Percentiles rank a stretch among this genome's conserved stretches.
phyloP scores from a whole-genome alignment of 2,888 invertebrate species.

The Acrobasis repandana region DNA sequence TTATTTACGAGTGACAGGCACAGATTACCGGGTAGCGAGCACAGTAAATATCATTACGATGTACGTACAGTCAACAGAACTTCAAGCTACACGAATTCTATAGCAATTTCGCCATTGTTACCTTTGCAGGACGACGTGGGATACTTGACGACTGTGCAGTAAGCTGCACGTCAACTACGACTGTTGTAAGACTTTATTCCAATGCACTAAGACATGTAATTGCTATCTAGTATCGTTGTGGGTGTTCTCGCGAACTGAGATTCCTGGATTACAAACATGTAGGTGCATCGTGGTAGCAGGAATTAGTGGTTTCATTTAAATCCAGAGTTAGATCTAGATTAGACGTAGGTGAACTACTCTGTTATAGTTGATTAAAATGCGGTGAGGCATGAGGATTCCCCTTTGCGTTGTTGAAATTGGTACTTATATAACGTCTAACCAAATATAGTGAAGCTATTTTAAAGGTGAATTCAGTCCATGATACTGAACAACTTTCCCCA shows the following conservation, averaged over 20 bases:
- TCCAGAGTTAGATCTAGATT: not conserved
- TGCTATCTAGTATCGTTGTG: not conserved
- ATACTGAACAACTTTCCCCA: no score
- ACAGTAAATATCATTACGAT: constrained; percentile 8
- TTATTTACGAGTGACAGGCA: constrained; percentile 1
- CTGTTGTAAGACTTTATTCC: not conserved
- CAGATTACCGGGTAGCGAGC: constrained; percentile 4
- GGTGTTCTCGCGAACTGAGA: not conserved
- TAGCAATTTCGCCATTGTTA: no score
- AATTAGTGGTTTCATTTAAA: not conserved
- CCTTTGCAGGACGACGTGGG: no score
- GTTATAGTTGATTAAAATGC: not conserved
- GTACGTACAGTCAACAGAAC: not conserved
- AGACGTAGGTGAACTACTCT: not conserved
- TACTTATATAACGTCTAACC: no score
- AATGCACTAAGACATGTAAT: not conserved
- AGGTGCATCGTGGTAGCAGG: not conserved
- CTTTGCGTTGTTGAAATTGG: no score
- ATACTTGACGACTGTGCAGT: no score
- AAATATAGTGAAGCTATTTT: no score
- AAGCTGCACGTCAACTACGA: not conserved
- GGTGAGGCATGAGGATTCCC: no score
- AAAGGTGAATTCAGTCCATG: no score
- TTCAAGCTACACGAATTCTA: no score
- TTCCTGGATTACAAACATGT: not conserved